Evolutionary conservation across 2,888 invertebrate species (phyloP), one percentile per base, ranked within the genome.

Genomic region (Leptopterna dolabrata): DNA sequence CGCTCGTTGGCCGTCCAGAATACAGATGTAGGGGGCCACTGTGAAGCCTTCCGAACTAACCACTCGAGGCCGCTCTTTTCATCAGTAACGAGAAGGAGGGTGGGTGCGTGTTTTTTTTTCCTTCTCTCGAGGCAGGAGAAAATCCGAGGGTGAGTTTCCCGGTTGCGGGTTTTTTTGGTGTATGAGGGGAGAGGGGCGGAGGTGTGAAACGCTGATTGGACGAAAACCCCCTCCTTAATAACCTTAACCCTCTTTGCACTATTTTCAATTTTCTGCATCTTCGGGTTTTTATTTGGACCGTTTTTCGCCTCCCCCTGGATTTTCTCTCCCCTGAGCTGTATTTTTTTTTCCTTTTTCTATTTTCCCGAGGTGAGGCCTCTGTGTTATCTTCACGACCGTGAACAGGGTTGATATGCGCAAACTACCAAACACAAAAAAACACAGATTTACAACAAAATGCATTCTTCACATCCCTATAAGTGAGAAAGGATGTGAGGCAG

Each of bases 51-150:
- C 78, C 41, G 80, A 80, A 80, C 80, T 87, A 87, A 87, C 86
- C 86, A 87, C 86, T 87, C 80, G 86, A 80, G 80, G 86, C 70
- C 41, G 76, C 86, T 87, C 86, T 80, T 87, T 87, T 80, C 86
- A 78, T 87, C 86, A 43, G 86, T 80, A 86, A 76, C 76, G 76
- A 55, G 51, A 45, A 45, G 78, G 78, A 76, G 76, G n/a, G 76
- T 24, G 30, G 36, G 76, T 2, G 11, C 1, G 16, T 13, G 47
- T 19, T 63, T 63, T 63, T 63, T 63, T 27, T 27, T 27, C 24
- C 19, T 19, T 24, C 0, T 6, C 7, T 0, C 19, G 45, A 11
- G 29, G 30, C 24, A n/a, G 36, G 82, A 14, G 30, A 51, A n/a
- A 47, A 30, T n/a, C 9, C 27, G n/a, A 27, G 55, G 82, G n/a